Evolutionary conservation across 1,140 invertebrate genomes (phyloP).

Genomic region (Rhopalosiphum maidis): DNA sequence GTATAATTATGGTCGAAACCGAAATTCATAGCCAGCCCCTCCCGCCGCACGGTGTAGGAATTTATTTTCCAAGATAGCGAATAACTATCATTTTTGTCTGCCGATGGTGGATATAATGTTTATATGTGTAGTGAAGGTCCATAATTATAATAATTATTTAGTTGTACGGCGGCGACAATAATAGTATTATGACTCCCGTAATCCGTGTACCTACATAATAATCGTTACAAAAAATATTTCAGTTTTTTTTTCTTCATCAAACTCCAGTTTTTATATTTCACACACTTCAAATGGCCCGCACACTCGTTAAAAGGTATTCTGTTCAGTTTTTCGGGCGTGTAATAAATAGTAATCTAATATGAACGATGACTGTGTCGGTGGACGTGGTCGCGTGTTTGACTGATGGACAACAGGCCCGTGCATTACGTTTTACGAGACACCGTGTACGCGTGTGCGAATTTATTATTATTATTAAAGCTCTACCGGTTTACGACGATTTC

Average conservation of each 20-base stretch:
- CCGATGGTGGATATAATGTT: not conserved
- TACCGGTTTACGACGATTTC: not conserved
- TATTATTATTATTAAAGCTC: conserved; percentile 12
- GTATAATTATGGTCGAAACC: not conserved
- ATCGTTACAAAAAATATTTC: not conserved
- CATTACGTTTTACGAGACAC: not conserved
- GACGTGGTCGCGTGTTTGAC: not conserved
- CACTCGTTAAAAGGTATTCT: not conserved
- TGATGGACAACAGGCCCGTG: not conserved
- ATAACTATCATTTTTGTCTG: conserved; percentile 18
- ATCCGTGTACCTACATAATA: not conserved
- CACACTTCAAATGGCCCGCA: not conserved
- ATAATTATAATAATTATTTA: conserved; percentile 18
- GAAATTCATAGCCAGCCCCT: not conserved
- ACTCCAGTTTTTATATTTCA: not conserved
- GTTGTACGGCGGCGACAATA: not conserved
- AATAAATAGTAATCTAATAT: not conserved
- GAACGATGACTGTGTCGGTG: not conserved
- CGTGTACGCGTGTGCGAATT: not conserved
- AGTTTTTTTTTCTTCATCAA: not conserved
- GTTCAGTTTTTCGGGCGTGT: not conserved
- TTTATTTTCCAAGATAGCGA: not conserved
- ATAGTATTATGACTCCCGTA: not conserved
- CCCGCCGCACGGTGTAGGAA: not conserved
- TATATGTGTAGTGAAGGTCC: not conserved